Percentiles rank a stretch among this genome's conserved stretches.
phyloP scores from a whole-genome alignment of 1,140 invertebrate genomes.

The Cardiocondyla obscurior region DNA sequence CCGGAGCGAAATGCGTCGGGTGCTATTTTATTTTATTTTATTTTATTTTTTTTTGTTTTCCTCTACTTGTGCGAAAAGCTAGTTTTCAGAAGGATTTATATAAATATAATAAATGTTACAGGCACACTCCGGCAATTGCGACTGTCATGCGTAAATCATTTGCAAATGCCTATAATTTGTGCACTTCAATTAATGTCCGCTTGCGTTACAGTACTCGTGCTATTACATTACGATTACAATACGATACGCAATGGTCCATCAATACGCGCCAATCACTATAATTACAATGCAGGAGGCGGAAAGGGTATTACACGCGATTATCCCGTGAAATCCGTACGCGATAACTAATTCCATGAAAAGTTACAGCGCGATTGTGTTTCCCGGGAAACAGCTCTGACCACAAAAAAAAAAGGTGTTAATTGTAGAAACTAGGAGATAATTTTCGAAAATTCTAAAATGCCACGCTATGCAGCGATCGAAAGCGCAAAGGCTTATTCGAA shows the following conservation, averaged over 20 bases:
- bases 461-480: neutral
- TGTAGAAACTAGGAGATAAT: neutral
- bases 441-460: neutral
- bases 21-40: neutral
- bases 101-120: neutral
- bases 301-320: conserved; percentile 18
- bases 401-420: conserved; percentile 1
- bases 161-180: conserved; percentile 43
- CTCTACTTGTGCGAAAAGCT: neutral
- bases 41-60: neutral
- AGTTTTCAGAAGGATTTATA: neutral
- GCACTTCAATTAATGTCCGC: conserved; percentile 14
- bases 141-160: conserved; percentile 33
- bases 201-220: conserved; percentile 34
- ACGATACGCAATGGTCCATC: conserved; percentile 40
- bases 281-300: conserved; percentile 25
- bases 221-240: conserved; percentile 57
- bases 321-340: conserved; percentile 14
- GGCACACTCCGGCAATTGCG: neutral
- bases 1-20: neutral
- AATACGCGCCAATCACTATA: conserved; percentile 50
- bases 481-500: no score
- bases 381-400: neutral
- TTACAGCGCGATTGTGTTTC: neutral
- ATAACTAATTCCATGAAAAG: conserved; percentile 3